Conservation (phyloP, 2,113 vertebrate genomes). For the Formicarius rufipectus region DNA sequence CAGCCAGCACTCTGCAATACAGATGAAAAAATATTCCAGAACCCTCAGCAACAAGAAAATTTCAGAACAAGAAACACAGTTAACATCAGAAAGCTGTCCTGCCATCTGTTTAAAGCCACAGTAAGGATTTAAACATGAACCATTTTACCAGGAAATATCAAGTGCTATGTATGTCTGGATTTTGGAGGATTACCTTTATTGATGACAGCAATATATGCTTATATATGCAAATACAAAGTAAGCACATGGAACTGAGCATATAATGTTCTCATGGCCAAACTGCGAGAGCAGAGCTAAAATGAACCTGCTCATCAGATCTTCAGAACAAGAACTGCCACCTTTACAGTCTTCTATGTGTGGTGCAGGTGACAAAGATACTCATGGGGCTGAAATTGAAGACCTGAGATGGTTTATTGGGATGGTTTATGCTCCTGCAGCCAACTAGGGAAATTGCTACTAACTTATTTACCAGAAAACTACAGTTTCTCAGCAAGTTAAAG, state of each 20-base stretch:
- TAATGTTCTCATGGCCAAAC: background rate
- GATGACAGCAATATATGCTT: background rate
- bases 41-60: background rate
- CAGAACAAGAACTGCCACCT: background rate
- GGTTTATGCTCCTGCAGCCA: background rate
- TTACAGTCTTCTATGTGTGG: background rate
- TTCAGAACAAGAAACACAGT: background rate
- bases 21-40: background rate
- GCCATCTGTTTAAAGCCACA: background rate
- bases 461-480: background rate
- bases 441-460: background rate
- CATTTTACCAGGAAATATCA: background rate
- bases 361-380: accelerated
- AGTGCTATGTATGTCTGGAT: background rate
- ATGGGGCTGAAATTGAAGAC: background rate
- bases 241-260: background rate
- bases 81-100: background rate
- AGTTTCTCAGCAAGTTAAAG: background rate
- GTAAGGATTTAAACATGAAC: background rate
- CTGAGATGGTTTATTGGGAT: background rate
- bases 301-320: background rate
- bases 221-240: background rate
- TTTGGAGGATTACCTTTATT: background rate
- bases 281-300: background rate
- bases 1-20: background rate